A percentile compares a stretch with the other conserved stretches of the same genome.
Evolutionary conservation across 1,140 invertebrate species (phyloP).

Genomic region (Pogonomyrmex barbatus): DNA sequence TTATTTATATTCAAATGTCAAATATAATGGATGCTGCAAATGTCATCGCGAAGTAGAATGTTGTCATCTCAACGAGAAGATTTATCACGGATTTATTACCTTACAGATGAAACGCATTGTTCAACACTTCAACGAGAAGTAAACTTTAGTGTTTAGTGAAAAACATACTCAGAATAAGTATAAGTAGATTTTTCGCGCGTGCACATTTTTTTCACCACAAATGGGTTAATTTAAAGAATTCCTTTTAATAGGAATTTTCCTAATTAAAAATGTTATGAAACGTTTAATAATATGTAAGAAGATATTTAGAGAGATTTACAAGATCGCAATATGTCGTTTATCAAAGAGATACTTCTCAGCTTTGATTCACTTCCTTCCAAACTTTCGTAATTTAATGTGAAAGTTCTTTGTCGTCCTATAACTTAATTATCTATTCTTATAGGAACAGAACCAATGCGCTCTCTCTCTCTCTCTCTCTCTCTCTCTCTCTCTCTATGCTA

Average conservation of each 20-base stretch:
- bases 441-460: not conserved
- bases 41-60: not conserved
- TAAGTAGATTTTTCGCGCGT: not conserved
- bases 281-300: not conserved
- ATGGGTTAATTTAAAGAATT: not conserved
- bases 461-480: too few relatives aligned
- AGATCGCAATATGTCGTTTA: not conserved
- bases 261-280: not conserved
- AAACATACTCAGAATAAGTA: not conserved
- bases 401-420: not conserved
- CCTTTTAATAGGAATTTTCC: constrained; percentile 1
- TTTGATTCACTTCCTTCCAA: not conserved
- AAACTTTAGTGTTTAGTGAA: not conserved
- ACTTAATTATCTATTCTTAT: constrained; percentile 1
- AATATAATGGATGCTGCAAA: not conserved
- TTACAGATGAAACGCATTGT: not conserved
- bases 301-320: not conserved
- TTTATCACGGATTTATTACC: not conserved
- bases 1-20: constrained; percentile 18
- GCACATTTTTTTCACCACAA: not conserved
- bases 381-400: constrained; percentile 9
- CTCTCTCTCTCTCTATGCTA: too few relatives aligned
- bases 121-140: not conserved
- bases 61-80: not conserved
- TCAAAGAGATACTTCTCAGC: not conserved